phyloP scores from a whole-genome alignment of 2,113 vertebrate species.

The Pelecanoides urinatrix region DNA sequence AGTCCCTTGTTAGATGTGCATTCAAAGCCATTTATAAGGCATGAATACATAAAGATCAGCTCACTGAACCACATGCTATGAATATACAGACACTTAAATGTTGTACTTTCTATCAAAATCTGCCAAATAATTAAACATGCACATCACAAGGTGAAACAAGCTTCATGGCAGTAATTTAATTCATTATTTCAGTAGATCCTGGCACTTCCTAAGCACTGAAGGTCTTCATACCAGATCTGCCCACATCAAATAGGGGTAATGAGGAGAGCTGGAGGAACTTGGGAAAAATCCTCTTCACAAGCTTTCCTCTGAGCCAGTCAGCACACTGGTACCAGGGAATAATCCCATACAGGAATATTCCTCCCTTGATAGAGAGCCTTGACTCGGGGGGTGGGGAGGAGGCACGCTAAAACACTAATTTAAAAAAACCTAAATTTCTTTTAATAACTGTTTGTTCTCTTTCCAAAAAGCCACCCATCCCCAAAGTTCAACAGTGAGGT shows the following conservation, averaged over 20 bases:
- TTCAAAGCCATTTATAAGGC: slow-evolving; percentile 53
- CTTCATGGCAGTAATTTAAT: not conserved
- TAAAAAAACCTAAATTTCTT: not conserved
- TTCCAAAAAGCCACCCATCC: not conserved
- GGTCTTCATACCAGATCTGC: not conserved
- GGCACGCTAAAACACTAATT: not conserved
- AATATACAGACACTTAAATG: not conserved
- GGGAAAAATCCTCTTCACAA: not conserved
- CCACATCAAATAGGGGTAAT: not conserved
- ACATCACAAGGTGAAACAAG: not conserved
- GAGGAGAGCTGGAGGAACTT: not conserved
- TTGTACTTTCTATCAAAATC: not conserved
- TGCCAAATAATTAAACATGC: slow-evolving; percentile 15
- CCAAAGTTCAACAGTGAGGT: not conserved
- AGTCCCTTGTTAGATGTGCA: slow-evolving; percentile 29
- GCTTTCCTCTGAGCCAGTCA: not conserved
- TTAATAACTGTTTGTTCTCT: not conserved
- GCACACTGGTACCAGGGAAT: not conserved
- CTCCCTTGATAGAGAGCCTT: not conserved
- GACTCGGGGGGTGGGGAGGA: accelerated
- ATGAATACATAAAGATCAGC: slow-evolving; percentile 63
- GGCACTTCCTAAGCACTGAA: not conserved
- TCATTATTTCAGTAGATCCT: not conserved
- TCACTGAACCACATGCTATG: slow-evolving; percentile 36
- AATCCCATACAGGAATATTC: not conserved